phyloP scores from a whole-genome alignment of 2,888 invertebrate genomes.

The Tryphoninae sp. region DNA sequence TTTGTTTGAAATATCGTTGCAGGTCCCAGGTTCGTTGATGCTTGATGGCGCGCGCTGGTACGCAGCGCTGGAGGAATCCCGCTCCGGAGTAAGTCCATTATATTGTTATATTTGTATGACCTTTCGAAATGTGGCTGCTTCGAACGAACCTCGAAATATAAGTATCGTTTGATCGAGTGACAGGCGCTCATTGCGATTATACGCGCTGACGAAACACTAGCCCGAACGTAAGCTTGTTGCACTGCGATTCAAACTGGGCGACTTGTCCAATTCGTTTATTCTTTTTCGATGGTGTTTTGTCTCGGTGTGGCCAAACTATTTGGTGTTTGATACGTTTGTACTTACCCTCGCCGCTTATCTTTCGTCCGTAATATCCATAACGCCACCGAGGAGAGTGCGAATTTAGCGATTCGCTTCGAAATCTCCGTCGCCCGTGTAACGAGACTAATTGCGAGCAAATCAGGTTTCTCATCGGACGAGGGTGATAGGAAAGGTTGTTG shows the following conservation, averaged over 20 bases:
- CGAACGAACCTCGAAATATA: neutral
- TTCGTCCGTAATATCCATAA: neutral
- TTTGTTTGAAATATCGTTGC: conserved; percentile 77
- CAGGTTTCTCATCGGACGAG: conserved; percentile 41
- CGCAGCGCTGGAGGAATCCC: conserved; percentile 90
- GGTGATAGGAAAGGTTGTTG: conserved; percentile 4
- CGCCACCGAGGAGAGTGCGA: neutral
- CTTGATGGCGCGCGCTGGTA: conserved; percentile 89
- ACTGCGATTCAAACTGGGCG: no score
- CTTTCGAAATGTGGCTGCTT: neutral
- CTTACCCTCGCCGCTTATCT: conserved; percentile 1
- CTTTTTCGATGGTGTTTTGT: neutral
- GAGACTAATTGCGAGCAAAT: conserved; percentile 60
- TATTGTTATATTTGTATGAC: neutral
- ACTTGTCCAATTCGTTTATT: no score
- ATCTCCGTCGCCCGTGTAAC: conserved; percentile 59
- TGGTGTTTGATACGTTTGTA: conserved; percentile 13
- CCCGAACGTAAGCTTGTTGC: no score
- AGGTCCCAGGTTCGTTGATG: conserved; percentile 84
- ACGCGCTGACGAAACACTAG: no score
- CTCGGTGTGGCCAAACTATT: conserved; percentile 6
- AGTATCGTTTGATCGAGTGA: neutral
- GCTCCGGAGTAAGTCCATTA: conserved; percentile 87
- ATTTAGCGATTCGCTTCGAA: conserved; percentile 49
- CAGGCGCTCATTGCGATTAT: neutral